Evolutionary conservation across 2,888 invertebrate genomes (phyloP).

Genomic region (Ligdia adustata): DNA sequence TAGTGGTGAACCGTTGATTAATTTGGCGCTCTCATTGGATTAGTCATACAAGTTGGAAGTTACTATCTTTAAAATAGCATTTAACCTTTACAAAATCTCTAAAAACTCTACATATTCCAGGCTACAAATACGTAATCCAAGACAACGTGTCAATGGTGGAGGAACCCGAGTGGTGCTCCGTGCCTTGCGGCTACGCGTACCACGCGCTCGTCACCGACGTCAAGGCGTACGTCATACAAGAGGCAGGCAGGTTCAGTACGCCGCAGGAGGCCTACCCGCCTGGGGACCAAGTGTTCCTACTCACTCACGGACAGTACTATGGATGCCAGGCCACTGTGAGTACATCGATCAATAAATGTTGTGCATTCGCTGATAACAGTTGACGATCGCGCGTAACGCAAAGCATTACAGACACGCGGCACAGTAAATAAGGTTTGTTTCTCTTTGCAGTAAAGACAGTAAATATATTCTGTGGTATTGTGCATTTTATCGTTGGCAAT

Average conservation of each 20-base stretch:
- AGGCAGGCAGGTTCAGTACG: conserved; percentile 50
- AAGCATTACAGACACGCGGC: too few relatives aligned
- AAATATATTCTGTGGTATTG: too few relatives aligned
- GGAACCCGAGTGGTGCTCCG: conserved; percentile 89
- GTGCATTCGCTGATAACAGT: conserved; percentile 2
- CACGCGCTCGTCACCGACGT: conserved; percentile 84
- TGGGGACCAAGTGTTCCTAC: conserved; percentile 87
- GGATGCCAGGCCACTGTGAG: conserved; percentile 90
- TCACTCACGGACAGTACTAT: conserved; percentile 91
- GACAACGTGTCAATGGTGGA: conserved; percentile 85
- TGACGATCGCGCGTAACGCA: too few relatives aligned
- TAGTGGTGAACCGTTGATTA: too few relatives aligned
- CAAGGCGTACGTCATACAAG: conserved; percentile 44
- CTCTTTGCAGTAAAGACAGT: too few relatives aligned
- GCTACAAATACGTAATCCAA: conserved; percentile 70
- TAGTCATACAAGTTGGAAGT: too few relatives aligned
- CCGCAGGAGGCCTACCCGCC: conserved; percentile 85
- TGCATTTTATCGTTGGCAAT: too few relatives aligned
- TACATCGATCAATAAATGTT: conserved; percentile 9
- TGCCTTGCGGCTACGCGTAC: conserved; percentile 86
- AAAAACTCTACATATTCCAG: conserved; percentile 38
- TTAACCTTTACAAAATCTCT: too few relatives aligned
- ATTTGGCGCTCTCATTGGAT: too few relatives aligned
- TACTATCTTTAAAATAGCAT: too few relatives aligned
- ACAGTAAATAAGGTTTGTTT: too few relatives aligned